Evolutionary conservation across 2,797 vertebrate genomes (phyloP).

Genomic region (Sebastes cheni): DNA sequence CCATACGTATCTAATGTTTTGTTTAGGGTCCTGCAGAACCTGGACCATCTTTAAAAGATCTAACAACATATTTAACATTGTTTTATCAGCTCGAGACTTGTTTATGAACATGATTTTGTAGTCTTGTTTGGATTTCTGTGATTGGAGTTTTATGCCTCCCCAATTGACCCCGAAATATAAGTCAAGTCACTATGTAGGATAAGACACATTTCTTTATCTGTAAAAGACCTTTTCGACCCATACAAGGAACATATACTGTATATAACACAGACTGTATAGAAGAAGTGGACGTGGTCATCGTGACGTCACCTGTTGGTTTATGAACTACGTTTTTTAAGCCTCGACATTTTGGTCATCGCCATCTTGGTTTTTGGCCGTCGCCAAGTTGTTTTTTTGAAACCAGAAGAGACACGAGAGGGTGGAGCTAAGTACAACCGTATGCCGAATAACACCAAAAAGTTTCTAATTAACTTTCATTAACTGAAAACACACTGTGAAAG

Average conservation of each 20-base stretch:
- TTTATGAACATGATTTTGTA: not conserved
- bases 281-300: too few relatives aligned
- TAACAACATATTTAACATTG: not conserved
- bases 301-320: too few relatives aligned
- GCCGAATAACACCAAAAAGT: too few relatives aligned
- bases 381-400: too few relatives aligned
- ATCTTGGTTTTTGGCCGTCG: too few relatives aligned
- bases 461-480: too few relatives aligned
- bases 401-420: too few relatives aligned
- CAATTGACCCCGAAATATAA: not conserved
- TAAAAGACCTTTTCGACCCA: not conserved
- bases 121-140: not conserved
- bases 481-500: too few relatives aligned
- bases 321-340: too few relatives aligned
- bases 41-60: not conserved
- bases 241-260: not conserved
- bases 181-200: not conserved
- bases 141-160: not conserved
- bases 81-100: not conserved
- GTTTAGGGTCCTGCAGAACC: not conserved
- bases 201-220: not conserved
- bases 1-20: rapidly evolving
- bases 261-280: too few relatives aligned
- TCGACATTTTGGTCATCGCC: too few relatives aligned
- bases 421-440: too few relatives aligned